A percentile compares a stretch with the other conserved stretches of the same genome.
These are phyloP conservation scores for Heteromurus nitidus DNA, from an alignment of 2,888 invertebrate species.

Conservation along the genomic window DNA sequence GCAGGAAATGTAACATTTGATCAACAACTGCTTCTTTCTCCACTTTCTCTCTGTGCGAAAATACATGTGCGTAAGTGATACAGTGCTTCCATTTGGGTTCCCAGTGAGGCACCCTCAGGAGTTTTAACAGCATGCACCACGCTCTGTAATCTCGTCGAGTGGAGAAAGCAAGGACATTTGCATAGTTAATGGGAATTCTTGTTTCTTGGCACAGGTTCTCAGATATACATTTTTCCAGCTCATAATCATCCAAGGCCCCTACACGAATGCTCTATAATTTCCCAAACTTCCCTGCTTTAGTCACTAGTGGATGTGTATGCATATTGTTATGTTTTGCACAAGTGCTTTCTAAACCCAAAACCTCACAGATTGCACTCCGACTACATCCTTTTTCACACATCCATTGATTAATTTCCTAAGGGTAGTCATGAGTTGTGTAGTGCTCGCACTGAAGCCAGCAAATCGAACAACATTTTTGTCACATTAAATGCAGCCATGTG, in stretches of 20 bases:
- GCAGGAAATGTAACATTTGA: constrained; percentile 48
- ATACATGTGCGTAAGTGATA: too few species aligned
- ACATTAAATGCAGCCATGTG: too few species aligned
- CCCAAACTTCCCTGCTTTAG: too few species aligned
- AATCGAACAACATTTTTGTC: too few species aligned
- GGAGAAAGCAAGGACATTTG: constrained; percentile 43
- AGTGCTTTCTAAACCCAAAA: too few species aligned
- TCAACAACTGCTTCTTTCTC: constrained; percentile 36
- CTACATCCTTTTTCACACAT: constrained; percentile 50
- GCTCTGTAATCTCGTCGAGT: constrained; percentile 48
- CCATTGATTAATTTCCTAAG: constrained; percentile 55
- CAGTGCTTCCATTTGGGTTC: constrained; percentile 41
- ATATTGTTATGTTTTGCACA: constrained; percentile 39
- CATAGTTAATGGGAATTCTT: constrained; percentile 58
- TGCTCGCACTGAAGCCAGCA: too few species aligned
- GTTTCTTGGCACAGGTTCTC: constrained; percentile 53
- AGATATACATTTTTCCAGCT: constrained; percentile 3
- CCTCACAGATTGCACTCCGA: constrained; percentile 50
- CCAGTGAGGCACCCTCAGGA: constrained; percentile 29
- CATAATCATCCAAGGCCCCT: too few species aligned
- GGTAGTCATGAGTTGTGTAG: too few species aligned
- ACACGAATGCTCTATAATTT: too few species aligned
- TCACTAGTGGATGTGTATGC: too few species aligned
- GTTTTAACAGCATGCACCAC: constrained; percentile 32
- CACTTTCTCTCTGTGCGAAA: not conserved